Percentiles rank a stretch among this genome's conserved stretches.
phyloP scores from a whole-genome alignment of 2,888 invertebrate genomes.

The Colostygia pectinataria region DNA sequence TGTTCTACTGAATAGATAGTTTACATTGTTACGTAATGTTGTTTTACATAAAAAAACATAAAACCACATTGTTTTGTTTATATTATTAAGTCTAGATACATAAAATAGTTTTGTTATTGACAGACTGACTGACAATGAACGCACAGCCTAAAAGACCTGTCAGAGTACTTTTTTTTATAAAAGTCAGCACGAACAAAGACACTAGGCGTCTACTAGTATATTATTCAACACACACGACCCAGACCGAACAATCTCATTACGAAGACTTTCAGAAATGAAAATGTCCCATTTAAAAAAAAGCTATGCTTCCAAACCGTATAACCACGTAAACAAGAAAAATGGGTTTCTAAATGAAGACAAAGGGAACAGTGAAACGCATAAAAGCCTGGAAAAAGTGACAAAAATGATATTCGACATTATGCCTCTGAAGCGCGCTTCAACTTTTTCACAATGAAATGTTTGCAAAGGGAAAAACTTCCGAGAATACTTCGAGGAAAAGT shows the following conservation, averaged over 20 bases:
- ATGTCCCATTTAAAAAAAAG: conserved; percentile 31
- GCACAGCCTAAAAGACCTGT: too few species aligned
- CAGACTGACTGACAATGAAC: too few species aligned
- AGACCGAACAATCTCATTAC: conserved; percentile 28
- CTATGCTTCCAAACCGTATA: conserved; percentile 47
- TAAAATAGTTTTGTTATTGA: too few species aligned
- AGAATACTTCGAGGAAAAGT: conserved; percentile 16
- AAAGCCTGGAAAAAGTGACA: conserved; percentile 52
- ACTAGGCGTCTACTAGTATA: conserved; percentile 4
- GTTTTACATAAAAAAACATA: not conserved
- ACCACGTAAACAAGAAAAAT: conserved; percentile 68
- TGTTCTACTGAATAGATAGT: conserved; percentile 15
- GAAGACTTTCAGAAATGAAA: conserved; percentile 28
- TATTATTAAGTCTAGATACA: too few species aligned
- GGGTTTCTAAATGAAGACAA: conserved; percentile 67
- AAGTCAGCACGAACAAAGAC: not conserved
- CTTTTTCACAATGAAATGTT: conserved; percentile 45
- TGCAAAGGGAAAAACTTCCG: conserved; percentile 25
- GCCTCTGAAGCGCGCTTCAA: conserved; percentile 33
- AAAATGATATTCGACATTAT: conserved; percentile 59
- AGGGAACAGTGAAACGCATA: conserved; percentile 49
- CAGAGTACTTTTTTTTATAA: too few species aligned
- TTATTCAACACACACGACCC: conserved; percentile 15
- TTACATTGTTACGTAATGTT: conserved; percentile 2
- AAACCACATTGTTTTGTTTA: not conserved